Base-by-base conservation (phyloP, 2,113 vertebrate species). In the Epinephelus lanceolatus region DNA sequence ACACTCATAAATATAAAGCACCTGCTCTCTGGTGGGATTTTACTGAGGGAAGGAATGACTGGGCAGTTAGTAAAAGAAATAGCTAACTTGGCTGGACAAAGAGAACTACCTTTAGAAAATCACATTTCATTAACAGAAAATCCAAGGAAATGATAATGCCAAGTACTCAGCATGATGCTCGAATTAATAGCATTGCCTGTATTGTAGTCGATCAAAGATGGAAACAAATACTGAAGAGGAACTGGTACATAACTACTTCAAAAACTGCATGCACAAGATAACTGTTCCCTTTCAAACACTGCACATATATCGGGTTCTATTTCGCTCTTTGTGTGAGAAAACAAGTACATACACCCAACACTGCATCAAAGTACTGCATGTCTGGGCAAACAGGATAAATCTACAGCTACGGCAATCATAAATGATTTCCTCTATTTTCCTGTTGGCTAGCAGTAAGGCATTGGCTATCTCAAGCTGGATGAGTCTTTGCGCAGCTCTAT, bases 1-100 rank as follows among this genome's bases (percentile, higher is more conserved):
- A 47, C 18, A 56, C 37, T 33, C 63, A 23, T 23, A 9, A 27
- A 73, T 49, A 49, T 47, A 27, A 40, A n/a, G 30, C 57, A 52
- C 47, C 47, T 75, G 72, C 72, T 18, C 9, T 23, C 25, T 61
- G 19, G 6, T 60, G 56, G 42, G 37, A 49, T 21, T 75, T 61
- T 5, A 47, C 51, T n/a, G 11, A 51, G 23, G 6, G 49, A 40
- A 45, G 33, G 19, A 57, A 65, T 19, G 5, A 25, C 60, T n/a
- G 75, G 53, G 53, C 52, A 19, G 55, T 18, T 33, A 9, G 19
- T 68, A 15, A 56, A 23, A 30, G 9, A 68, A 68, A 59, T 5
- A 13, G 11, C 60, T 23, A 65, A 11, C 63, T n/a, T 23, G 53
- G 27, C 53, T 19, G 11, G 40, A 65, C 25, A 59, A 33, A 68